Base-by-base conservation (phyloP, 2,113 vertebrate species). In the Siniperca knerii region DNA sequence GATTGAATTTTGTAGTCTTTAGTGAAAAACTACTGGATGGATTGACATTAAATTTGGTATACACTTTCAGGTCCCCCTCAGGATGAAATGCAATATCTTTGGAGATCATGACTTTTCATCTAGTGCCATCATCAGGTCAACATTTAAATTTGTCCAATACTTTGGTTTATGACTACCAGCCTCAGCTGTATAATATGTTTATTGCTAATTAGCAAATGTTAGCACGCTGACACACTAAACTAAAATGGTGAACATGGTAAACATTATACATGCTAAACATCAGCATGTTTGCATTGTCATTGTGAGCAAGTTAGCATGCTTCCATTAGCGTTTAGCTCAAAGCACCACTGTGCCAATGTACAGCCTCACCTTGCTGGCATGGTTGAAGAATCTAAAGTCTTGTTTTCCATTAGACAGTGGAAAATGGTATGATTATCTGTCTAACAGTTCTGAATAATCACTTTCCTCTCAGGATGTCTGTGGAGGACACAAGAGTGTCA, bases 381-480 rank as follows among this genome's bases (percentile, higher is more conserved):
- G 29, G 29, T 1, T 6, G 0, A 8, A 40, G 40, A 40, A 1
- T 40, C 40, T 8, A 7, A n/a, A 10, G 58, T 15, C 37, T 33
- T 58, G 21, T 42, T 75, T 58, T 35, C 10, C 18, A 20, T 12
- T 33, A 79, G 29, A 29, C 35, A 11, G 33, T 23, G 62, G 23
- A 35, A 79, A 76, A 62, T 40, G 6, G 16, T 79, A n/a, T 61
- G 25, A 64, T 83, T 70, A n/a, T 61, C 52, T 40, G 54, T 58
- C 23, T 50, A 33, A 77, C 79, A 76, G 33, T 29, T 83, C 57
- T 70, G 62, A 77, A 37, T 73, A 79, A 77, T 71, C 18, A 66
- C 68, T 77, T 70, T 46, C 37, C 75, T 64, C 33, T 46, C 46
- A 33, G 55, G 67, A 20, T 40, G 46, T 71, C 73, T 66, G 62